Evolutionary conservation across 1,140 invertebrate genomes (phyloP).

Genomic region (Harlomillsia oculata): DNA sequence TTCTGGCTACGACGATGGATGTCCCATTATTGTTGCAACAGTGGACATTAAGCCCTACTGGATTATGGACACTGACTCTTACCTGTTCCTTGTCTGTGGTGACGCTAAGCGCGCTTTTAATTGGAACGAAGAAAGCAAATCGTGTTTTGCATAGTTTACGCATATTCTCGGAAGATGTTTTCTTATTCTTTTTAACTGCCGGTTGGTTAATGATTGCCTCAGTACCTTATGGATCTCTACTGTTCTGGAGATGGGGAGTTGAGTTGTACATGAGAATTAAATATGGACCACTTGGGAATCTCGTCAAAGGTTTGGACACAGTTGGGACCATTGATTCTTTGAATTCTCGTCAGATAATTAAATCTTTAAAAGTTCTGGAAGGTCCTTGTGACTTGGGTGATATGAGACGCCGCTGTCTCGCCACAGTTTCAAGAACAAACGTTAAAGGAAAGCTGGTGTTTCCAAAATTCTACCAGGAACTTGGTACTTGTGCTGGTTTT

Average conservation of each 20-base stretch:
- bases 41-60: no score
- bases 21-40: no score
- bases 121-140: no score
- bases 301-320: conserved; percentile 17
- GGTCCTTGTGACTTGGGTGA: conserved; percentile 24
- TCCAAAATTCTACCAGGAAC: conserved; percentile 29
- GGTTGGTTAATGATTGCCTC: conserved; percentile 6
- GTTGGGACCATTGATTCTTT: conserved; percentile 23
- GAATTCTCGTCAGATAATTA: conserved; percentile 20
- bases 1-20: no score
- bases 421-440: conserved; percentile 12
- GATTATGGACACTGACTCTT: no score
- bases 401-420: conserved; percentile 5
- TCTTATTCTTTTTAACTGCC: conserved; percentile 10
- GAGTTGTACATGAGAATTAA: conserved; percentile 14
- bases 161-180: conserved; percentile 10
- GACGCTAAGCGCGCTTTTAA: no score
- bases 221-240: conserved; percentile 13
- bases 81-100: no score
- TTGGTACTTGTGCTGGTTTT: conserved; percentile 20
- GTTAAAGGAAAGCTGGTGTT: conserved; percentile 12
- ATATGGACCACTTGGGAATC: conserved; percentile 15
- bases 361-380: conserved; percentile 25
- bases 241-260: conserved; percentile 2
- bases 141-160: background rate